These are phyloP conservation scores for Zeugodacus cucurbitae DNA, from an alignment of 1,140 invertebrate species.

Conservation along the genomic window DNA sequence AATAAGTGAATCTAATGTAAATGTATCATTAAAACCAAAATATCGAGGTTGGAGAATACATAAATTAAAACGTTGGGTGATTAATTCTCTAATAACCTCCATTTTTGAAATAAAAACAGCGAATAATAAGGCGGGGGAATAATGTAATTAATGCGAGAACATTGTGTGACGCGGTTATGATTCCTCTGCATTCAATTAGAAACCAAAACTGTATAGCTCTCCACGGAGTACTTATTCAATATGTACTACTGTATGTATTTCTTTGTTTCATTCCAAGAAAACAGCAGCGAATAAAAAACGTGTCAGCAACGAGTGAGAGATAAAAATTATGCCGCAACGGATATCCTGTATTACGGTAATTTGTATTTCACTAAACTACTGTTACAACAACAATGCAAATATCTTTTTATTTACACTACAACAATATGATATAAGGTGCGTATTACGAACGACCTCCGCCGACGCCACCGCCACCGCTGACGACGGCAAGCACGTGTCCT, in stretches of 20 bases:
- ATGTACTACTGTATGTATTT: neutral
- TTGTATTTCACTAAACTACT: neutral
- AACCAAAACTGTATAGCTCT: neutral
- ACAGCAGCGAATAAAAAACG: neutral
- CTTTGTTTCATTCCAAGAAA: neutral
- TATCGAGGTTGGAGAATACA: too few species aligned
- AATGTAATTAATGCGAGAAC: neutral
- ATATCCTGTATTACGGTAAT: conserved; percentile 35
- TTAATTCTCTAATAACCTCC: neutral
- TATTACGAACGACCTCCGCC: neutral
- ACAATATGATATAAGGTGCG: neutral
- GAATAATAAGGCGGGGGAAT: neutral
- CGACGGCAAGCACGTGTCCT: conserved; percentile 13
- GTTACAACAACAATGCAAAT: conserved; percentile 18
- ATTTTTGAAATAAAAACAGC: neutral
- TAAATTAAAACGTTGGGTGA: neutral
- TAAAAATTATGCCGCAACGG: conserved; percentile 27
- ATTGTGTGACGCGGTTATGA: too few species aligned
- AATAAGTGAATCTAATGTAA: too few species aligned
- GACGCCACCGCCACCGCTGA: neutral
- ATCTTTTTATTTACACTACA: neutral
- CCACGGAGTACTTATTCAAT: conserved; percentile 9
- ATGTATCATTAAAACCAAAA: too few species aligned
- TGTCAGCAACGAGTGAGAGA: conserved; percentile 3
- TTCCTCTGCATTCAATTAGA: neutral